Evolutionary conservation across 2,113 vertebrate genomes (phyloP).

Genomic region (Saccopteryx leptura): DNA sequence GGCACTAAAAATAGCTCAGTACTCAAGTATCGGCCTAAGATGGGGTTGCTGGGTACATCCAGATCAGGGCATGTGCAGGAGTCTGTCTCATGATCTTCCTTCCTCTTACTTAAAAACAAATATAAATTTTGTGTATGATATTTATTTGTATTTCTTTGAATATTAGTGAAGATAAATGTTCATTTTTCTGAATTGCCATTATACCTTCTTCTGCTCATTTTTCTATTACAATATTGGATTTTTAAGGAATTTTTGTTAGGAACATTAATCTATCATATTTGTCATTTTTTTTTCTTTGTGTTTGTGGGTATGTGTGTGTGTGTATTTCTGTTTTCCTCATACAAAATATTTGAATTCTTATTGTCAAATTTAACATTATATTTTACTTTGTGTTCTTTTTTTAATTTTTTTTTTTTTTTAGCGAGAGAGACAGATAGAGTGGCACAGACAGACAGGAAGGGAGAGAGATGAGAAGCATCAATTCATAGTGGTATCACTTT

Average conservation of each 20-base stretch:
- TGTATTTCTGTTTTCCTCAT: neutral
- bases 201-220: conserved; percentile 26
- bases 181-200: conserved; percentile 38
- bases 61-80: too few relatives aligned
- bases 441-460: too few relatives aligned
- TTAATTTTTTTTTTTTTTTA: neutral
- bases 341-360: conserved; percentile 13
- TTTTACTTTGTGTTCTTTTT: neutral
- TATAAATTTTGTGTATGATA: neutral
- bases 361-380: conserved; percentile 27
- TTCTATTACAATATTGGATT: conserved; percentile 53
- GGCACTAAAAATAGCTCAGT: too few relatives aligned
- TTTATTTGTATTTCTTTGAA: conserved; percentile 35
- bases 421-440: too few relatives aligned
- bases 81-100: too few relatives aligned
- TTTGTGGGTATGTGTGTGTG: neutral
- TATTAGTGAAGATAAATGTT: conserved; percentile 21
- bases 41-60: too few relatives aligned
- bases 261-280: neutral
- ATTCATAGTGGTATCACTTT: too few relatives aligned
- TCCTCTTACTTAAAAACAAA: too few relatives aligned
- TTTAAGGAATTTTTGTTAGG: neutral
- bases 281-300: neutral
- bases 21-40: too few relatives aligned
- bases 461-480: too few relatives aligned